Base-by-base conservation (phyloP, 2,113 vertebrate species). In the Plecotus auritus region DNA sequence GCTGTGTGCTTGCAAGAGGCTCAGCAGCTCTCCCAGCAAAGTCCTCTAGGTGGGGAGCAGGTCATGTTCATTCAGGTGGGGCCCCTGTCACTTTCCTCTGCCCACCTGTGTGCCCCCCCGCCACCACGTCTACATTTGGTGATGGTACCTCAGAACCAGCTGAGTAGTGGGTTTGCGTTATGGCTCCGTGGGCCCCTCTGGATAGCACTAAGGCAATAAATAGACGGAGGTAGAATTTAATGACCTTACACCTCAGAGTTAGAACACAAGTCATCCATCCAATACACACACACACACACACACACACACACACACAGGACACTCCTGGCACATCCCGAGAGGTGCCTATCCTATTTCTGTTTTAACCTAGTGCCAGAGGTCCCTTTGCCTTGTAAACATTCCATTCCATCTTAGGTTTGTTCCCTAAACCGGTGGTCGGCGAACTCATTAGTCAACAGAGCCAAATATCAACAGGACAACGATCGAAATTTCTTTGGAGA, bases 301-400 rank as follows among this genome's bases (percentile, higher is more conserved):
- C 9, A 12, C 51, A 14, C 47, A 49, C 51, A 7, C 51, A 7
- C 16, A n/a, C 16, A 0, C 1, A 40, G 47, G 5, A 35, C 14
- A 10, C 2, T 42, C n/a, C 4, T 2, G 37, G 26, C 9, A 37
- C 35, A 61, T 20, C 12, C 66, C 5, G 26, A 72, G 32, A 26
- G 32, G 26, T 5, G 4, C 35, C 8, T 1, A 1, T 30, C 5
- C 13, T 26, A n/a, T 28, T 69, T 83, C 77, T 61, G 32, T 56
- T 82, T 82, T 18, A 35, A 18, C 32, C 17, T 6, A 61, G 17
- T 28, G 35, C 12, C 16, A 67, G 59, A 87, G 66, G 20, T 9
- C 7, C n/a, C 4, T 8, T 49, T 87, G n/a, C 18, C 28, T 61
- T 91, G 5, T 10, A 47, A 81, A 35, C 2, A 30, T 37, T 20